phyloP scores from a whole-genome alignment of 2,797 vertebrate species.

The Crenichthys baileyi region DNA sequence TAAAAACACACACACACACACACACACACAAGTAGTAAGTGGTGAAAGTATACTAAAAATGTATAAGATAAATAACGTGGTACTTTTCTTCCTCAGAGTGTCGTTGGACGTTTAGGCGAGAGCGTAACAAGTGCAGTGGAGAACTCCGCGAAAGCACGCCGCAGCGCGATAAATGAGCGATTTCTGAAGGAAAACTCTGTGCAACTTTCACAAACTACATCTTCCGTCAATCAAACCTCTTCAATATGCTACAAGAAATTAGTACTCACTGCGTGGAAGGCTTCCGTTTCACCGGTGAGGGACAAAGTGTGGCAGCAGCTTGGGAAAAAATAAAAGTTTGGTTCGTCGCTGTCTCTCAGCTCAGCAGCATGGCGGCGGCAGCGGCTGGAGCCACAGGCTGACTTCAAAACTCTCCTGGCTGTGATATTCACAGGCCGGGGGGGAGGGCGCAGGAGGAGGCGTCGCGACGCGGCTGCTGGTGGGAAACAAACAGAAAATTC shows the following conservation, averaged over 20 bases:
- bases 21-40: not conserved
- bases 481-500: not conserved
- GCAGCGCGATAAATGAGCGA: constrained; percentile 14
- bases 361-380: constrained; percentile 84
- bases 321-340: constrained; percentile 70
- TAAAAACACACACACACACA: no score
- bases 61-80: not conserved
- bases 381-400: constrained; percentile 52
- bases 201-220: not conserved
- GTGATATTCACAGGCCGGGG: constrained; percentile 55
- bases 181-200: constrained; percentile 4
- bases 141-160: constrained; percentile 49
- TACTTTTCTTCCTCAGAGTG: not conserved
- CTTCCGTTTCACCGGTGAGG: constrained; percentile 38
- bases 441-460: constrained; percentile 27
- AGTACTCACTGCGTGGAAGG: constrained; percentile 53
- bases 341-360: constrained; percentile 54
- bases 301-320: constrained; percentile 78
- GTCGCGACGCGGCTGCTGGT: not conserved
- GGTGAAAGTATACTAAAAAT: not conserved
- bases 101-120: not conserved
- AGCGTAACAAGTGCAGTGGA: constrained; percentile 77
- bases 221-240: not conserved
- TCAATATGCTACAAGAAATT: not conserved
- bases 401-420: constrained; percentile 69